Evolutionary conservation across 1,140 invertebrate genomes (phyloP), one percentile per base, ranked within the genome.

Genomic region (Chironomus striatipennis): DNA sequence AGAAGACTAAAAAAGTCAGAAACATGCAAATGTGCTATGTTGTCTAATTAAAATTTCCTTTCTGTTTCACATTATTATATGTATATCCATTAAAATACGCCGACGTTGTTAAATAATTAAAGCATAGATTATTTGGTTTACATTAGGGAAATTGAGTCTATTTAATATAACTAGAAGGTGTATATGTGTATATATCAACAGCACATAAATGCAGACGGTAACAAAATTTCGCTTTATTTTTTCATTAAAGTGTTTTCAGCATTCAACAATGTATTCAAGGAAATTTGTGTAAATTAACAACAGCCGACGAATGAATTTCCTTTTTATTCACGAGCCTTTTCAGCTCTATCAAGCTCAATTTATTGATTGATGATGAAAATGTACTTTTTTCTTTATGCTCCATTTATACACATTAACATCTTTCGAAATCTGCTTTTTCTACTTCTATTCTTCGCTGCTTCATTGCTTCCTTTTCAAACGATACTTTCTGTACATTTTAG

Each of bases 361-460:
- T 70, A 70, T 70, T 17, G 65, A 70, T 70, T 70, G 65, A 70
- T 70, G 65, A 70, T 70, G 65, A 70, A 70, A 70, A 70, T 70
- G 65, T 70, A 70, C 17, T 70, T 70, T 70, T 70, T 70, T 20
- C 18, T 70, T 70, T 34, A 34, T 34, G 24, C 24, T 34, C 3
- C 65, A 20, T 18, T 18, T 9, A 70, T 20, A 70, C 6, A 70
- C 17, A 34, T 34, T 34, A 34, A 34, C 24, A 34, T 34, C 24
- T 34, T 34, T 34, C 24, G 24, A 34, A 34, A 34, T 34, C 24
- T 34, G 24, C 24, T 34, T 34, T 34, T 34, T 34, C 24, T 34
- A 34, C 24, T 34, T 5, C 24, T 34, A 34, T 34, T 34, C 24
- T 34, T 34, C 24, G 20, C n/a, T 70, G 17, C 65, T 21, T 70